These are phyloP conservation scores for Pentamera pediparva DNA, from an alignment of 53 echinoderm and acorn worm genomes.

Conservation along the genomic window DNA sequence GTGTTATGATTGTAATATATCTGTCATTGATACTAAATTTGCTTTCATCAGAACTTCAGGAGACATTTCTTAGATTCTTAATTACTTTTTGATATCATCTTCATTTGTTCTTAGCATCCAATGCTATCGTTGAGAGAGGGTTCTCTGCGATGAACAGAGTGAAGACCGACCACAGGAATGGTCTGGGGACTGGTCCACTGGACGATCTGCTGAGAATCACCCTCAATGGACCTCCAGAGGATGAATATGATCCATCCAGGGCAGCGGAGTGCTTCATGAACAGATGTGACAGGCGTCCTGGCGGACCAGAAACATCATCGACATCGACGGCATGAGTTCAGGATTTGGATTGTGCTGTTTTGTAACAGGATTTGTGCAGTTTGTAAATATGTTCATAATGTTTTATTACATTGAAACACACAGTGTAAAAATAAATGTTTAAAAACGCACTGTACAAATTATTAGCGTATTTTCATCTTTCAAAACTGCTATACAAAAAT, in stretches of 20 bases:
- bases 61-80: background rate
- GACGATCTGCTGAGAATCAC: conserved; percentile 12
- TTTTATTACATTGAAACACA: background rate
- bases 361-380: background rate
- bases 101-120: background rate
- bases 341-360: background rate
- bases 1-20: no score
- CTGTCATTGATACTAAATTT: no score
- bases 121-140: conserved; percentile 18
- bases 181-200: background rate
- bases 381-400: background rate
- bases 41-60: no score
- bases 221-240: background rate
- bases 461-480: no score
- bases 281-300: background rate
- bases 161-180: conserved; percentile 23
- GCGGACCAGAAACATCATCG: background rate
- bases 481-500: background rate
- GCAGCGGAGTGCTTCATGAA: conserved; percentile 23
- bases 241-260: conserved; percentile 1
- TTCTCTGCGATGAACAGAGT: conserved; percentile 22
- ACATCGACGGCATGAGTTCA: background rate
- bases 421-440: background rate
- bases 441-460: no score
- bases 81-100: background rate